Conservation (phyloP, 92 coral and sea anemone genomes). For the Heteractis magnifica region DNA sequence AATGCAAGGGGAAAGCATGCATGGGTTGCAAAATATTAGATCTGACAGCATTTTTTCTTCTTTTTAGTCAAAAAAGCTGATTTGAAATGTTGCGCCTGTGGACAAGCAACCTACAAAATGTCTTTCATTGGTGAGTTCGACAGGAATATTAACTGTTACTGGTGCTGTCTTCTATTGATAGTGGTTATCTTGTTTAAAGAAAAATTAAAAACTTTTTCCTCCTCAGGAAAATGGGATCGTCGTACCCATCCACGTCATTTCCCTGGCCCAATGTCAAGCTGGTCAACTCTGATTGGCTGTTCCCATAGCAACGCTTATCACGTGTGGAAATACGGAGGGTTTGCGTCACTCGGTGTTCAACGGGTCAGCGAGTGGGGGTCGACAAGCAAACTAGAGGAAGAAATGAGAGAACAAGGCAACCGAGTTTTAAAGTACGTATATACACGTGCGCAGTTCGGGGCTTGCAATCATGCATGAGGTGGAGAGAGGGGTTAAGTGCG, state of each 20-base stretch:
- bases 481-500: too few relatives aligned
- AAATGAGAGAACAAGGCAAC: slow-evolving; percentile 59
- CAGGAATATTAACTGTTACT: background rate
- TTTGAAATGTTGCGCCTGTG: slow-evolving; percentile 80
- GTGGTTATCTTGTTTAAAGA: background rate
- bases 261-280: slow-evolving; percentile 88
- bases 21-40: background rate
- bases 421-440: slow-evolving; percentile 50
- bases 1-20: too few relatives aligned
- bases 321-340: slow-evolving; percentile 77
- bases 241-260: slow-evolving; percentile 81
- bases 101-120: slow-evolving; percentile 73
- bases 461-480: too few relatives aligned
- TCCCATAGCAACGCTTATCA: slow-evolving; percentile 77
- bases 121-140: slow-evolving; percentile 70
- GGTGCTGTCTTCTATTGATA: background rate
- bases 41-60: background rate
- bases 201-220: background rate
- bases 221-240: slow-evolving; percentile 77
- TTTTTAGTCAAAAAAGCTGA: background rate
- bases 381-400: slow-evolving; percentile 56
- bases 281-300: slow-evolving; percentile 90
- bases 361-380: slow-evolving; percentile 92
- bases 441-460: too few relatives aligned
- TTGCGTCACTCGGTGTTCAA: slow-evolving; percentile 82